Evolutionary conservation across 2,797 vertebrate genomes (phyloP).

Genomic region (Phataginus tetradactyla): DNA sequence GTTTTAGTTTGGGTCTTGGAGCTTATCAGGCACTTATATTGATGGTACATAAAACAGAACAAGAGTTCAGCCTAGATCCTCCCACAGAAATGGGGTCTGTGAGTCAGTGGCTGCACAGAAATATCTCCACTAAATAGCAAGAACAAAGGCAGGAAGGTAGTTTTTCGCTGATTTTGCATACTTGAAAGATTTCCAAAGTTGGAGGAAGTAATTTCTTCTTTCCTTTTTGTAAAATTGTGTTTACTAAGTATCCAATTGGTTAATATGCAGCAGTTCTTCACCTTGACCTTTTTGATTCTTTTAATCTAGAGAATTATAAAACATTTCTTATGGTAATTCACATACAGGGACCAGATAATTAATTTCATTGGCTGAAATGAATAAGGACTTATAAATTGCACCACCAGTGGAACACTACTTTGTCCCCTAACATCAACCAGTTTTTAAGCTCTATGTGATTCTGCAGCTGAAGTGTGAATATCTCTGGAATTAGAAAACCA

Average conservation of each 20-base stretch:
- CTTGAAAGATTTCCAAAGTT: not conserved
- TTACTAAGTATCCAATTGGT: conserved; percentile 1
- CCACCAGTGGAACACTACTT: not conserved
- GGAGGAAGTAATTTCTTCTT: conserved; percentile 11
- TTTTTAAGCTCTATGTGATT: conserved; percentile 2
- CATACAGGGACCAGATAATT: not conserved
- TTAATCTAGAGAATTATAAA: not conserved
- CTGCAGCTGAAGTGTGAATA: not conserved
- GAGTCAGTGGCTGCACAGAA: not conserved
- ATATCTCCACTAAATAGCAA: not conserved
- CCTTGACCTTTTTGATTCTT: conserved; percentile 23
- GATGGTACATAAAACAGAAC: not conserved
- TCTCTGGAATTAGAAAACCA: not conserved
- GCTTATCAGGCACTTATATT: not conserved
- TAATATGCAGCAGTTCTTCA: not conserved
- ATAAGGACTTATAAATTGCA: conserved; percentile 11
- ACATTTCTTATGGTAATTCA: not conserved
- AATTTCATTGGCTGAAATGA: not conserved
- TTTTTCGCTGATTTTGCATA: not conserved
- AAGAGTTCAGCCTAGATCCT: not conserved
- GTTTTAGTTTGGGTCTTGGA: conserved; percentile 19
- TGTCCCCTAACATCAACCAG: not conserved
- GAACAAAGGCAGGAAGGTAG: not conserved
- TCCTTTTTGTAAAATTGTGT: not conserved
- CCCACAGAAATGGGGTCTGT: not conserved